Percentiles rank a stretch among this genome's conserved stretches.
These are phyloP conservation scores for Sebastes melanostomus DNA, from an alignment of 2,797 vertebrate species.

Conservation along the genomic window DNA sequence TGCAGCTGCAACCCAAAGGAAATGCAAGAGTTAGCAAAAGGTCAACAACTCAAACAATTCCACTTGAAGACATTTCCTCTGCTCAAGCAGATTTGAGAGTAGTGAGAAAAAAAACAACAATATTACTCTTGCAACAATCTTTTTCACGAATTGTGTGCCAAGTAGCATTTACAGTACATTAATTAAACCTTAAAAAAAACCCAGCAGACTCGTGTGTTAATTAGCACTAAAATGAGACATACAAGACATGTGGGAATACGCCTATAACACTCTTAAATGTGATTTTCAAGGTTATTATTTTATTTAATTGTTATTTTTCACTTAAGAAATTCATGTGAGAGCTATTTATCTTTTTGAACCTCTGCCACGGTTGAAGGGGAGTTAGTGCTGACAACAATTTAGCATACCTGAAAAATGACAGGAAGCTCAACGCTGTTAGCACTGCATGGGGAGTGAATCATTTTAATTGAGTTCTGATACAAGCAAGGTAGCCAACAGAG, in stretches of 20 bases:
- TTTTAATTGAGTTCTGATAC: slow-evolving; percentile 40
- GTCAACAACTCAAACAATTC: slow-evolving; percentile 59
- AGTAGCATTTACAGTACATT: not conserved
- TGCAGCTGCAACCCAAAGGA: slow-evolving; percentile 91
- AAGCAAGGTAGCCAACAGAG: slow-evolving; percentile 23
- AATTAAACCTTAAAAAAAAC: slow-evolving; percentile 35
- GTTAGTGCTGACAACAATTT: slow-evolving; percentile 19
- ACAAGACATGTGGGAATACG: slow-evolving; percentile 33
- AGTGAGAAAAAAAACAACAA: slow-evolving; percentile 48
- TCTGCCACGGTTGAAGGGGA: not conserved
- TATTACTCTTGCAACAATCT: not conserved
- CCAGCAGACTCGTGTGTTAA: slow-evolving; percentile 42
- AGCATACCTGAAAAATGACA: slow-evolving; percentile 18
- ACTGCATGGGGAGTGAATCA: slow-evolving; percentile 1
- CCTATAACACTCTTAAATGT: slow-evolving; percentile 24
- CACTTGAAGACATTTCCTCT: slow-evolving; percentile 50
- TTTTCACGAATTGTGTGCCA: slow-evolving; percentile 21
- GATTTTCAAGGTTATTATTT: slow-evolving; percentile 37
- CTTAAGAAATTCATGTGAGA: slow-evolving; percentile 12
- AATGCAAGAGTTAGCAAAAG: slow-evolving; percentile 59
- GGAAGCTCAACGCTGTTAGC: not conserved
- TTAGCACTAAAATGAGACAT: slow-evolving; percentile 45
- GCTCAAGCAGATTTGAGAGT: slow-evolving; percentile 76
- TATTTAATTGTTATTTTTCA: slow-evolving; percentile 11
- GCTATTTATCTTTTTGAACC: slow-evolving; percentile 26